Evolutionary conservation across 2,797 vertebrate genomes (phyloP), one percentile per base, ranked within the genome.

Genomic region (Odontamblyopus rebecca): DNA sequence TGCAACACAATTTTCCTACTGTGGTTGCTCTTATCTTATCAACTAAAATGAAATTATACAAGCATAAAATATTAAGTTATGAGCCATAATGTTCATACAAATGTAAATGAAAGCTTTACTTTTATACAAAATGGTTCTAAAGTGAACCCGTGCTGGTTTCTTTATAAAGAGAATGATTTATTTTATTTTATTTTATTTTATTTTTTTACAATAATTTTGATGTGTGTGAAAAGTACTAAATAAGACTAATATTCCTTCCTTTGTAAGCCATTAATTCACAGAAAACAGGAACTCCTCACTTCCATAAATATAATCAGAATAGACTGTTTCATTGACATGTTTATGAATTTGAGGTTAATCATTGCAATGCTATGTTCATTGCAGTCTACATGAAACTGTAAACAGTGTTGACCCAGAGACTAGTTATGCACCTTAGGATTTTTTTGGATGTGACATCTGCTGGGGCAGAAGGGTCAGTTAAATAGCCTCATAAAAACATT

Each of bases 391-490:
- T 67, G 71, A 69, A 48, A 72, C 66, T 38, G 64, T 78, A 74
- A 86, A 85, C 78, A 75, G 11, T 71, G 57, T 69, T 70, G 60
- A 69, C 61, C 48, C 72, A 61, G 77, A 71, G 68, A 70, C 68
- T 70, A 54, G 67, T 70, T 18, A 69, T 75, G 74, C 50, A 79
- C 50, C 27, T 4, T 29, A 73, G 84, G 89, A 77, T 81, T 76
- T 79, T 83, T 88, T 88, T 56, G 75, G 81, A 85, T 66, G 80
- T 67, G 84, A 85, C 87, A 91, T 89, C 82, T 90, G 82, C 73
- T 82, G 38, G 23, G 76, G 84, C 86, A 84, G 78, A 86, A 90
- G 82, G 89, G 60, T 48, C 77, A 69, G 79, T 90, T 83, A 86
- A 89, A 74, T 68, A 82, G 75, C 68, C 70, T 84, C 68, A 75